Evolutionary conservation across 2,113 vertebrate species (phyloP), one percentile per base, ranked within the genome.

Genomic region (Platycercus adscitus): DNA sequence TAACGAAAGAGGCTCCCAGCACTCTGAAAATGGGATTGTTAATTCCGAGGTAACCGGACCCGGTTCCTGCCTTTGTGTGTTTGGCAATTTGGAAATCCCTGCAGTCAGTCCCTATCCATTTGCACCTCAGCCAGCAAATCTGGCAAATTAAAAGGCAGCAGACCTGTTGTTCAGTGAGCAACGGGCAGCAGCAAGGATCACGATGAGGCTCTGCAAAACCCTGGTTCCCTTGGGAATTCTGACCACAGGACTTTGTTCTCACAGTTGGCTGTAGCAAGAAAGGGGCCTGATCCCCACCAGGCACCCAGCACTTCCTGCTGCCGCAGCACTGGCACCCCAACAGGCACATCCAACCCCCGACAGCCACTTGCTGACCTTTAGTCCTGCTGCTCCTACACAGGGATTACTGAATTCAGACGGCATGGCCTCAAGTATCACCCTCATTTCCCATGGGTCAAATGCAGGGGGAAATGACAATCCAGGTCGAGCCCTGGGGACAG

Each of bases 1-100:
- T 91, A 91, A 80, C 21, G 71, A 82, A 88, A 85, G 89, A 80
- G 84, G 89, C 66, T 61, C 49, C 63, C 75, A 80, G 81, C 89
- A 77, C 69, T 72, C 1, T 9, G 35, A 17, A 53, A 88, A 55
- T 3, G 77, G 77, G 71, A 77, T 17, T 46, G 58, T 86, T 86
- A 73, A 93, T 73, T 88, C 70, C 53, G 89, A 85, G 75, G 70
- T 61, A 87, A 85, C 61, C 3, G 5, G 87, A 92, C 75, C 88
- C 60, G 33, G 46, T 70, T 88, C 70, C 82, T 81, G 79, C 66
- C 81, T 44, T 23, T 33, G 53, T 61, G 69, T n/a, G 37, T 88
- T 73, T 47, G 85, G 85, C 79, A 83, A 11, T 85, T 94, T 1
- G n/a, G 79, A 72, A 85, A 61, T 82, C 82, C 85, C 88, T 86